These are phyloP conservation scores for Conus ventricosus DNA, from an alignment of 1,140 invertebrate genomes.

Conservation along the genomic window DNA sequence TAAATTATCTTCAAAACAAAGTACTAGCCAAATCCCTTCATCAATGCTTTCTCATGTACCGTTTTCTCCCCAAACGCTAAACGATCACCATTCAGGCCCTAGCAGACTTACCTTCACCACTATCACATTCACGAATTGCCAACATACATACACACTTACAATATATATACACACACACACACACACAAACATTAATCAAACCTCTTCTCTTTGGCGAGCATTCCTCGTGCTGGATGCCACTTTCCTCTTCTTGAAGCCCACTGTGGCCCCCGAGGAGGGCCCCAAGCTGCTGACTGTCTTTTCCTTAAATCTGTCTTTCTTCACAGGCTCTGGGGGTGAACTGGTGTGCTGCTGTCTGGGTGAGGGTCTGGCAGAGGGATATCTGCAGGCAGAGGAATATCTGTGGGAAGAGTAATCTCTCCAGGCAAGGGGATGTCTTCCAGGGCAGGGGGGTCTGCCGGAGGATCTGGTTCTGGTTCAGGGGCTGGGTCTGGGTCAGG, in stretches of 20 bases:
- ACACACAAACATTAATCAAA: slow-evolving; percentile 41
- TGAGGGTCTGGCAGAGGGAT: slow-evolving; percentile 8
- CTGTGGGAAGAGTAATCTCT: slow-evolving; percentile 33
- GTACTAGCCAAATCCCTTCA: no score
- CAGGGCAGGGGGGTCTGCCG: slow-evolving; percentile 41
- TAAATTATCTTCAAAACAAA: no score
- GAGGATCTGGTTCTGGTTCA: neutral
- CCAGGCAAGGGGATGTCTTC: slow-evolving; percentile 56
- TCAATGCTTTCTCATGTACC: no score
- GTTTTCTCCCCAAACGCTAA: no score
- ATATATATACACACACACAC: neutral
- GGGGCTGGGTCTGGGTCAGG: neutral
- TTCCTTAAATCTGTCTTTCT: slow-evolving; percentile 64
- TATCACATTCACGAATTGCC: neutral
- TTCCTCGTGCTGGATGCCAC: slow-evolving; percentile 58
- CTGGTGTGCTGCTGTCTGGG: neutral
- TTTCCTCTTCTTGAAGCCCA: slow-evolving; percentile 71
- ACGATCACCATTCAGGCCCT: no score
- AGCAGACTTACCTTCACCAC: neutral
- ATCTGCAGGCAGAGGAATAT: slow-evolving; percentile 30
- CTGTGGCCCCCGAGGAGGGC: slow-evolving; percentile 38
- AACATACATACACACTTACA: neutral
- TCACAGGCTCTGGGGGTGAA: neutral
- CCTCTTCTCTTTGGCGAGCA: slow-evolving; percentile 55
- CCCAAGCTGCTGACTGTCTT: slow-evolving; percentile 66